Percentiles rank a stretch among this genome's conserved stretches.
Evolutionary conservation across 2,888 invertebrate species (phyloP).

Genomic region (Cerastis leucographa): DNA sequence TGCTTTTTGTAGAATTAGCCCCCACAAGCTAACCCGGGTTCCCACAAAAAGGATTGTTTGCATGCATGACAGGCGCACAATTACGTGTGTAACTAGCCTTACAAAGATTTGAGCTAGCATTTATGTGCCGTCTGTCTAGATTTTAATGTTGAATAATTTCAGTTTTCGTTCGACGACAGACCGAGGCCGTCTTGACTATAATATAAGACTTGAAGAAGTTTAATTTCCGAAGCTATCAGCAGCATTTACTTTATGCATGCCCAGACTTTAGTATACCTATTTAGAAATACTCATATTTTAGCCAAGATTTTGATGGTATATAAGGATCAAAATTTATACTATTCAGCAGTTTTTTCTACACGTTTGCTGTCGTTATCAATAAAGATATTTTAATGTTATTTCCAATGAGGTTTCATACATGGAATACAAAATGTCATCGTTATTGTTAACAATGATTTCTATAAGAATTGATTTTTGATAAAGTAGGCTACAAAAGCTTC

Average conservation of each 20-base stretch:
- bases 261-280: background rate
- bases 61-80: constrained; percentile 12
- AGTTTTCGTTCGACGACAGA: constrained; percentile 4
- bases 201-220: constrained; percentile 15
- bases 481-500: too few species aligned
- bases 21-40: constrained; percentile 7
- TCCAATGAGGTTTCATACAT: too few species aligned
- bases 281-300: background rate
- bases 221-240: constrained; percentile 38
- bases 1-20: constrained; percentile 31
- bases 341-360: background rate
- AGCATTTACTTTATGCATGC: background rate
- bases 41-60: constrained; percentile 32
- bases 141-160: constrained; percentile 10
- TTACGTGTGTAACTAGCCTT: background rate
- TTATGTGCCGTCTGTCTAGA: constrained; percentile 21
- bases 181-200: background rate
- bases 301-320: background rate
- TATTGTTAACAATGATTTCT: too few species aligned
- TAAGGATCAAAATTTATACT: background rate
- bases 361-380: too few species aligned
- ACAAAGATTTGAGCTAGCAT: constrained; percentile 1
- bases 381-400: too few species aligned
- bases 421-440: too few species aligned
- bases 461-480: too few species aligned